Percentiles rank a stretch among this genome's conserved stretches.
Evolutionary conservation across 2,888 invertebrate species (phyloP).

Genomic region (Thysanoteuthis rhombus): DNA sequence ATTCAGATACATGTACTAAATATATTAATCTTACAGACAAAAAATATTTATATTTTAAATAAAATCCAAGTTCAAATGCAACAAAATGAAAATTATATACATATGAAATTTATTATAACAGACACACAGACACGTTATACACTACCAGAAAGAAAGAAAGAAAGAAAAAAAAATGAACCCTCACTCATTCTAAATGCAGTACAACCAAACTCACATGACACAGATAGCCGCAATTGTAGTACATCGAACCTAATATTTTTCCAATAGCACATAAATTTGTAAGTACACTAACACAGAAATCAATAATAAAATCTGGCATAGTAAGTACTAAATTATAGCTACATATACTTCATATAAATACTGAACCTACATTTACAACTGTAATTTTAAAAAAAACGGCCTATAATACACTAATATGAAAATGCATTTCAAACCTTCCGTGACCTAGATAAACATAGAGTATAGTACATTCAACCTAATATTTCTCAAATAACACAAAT

Average conservation of each 20-base stretch:
- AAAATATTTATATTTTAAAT: too few species aligned
- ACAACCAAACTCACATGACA: constrained; percentile 12
- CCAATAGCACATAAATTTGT: background rate
- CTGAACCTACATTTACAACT: too few species aligned
- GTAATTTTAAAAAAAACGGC: background rate
- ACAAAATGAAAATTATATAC: background rate
- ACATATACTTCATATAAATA: too few species aligned
- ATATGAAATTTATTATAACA: background rate
- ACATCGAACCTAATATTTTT: background rate
- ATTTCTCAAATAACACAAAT: background rate
- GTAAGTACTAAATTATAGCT: background rate
- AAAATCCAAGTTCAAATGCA: too few species aligned
- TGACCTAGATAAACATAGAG: background rate
- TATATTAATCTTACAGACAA: too few species aligned
- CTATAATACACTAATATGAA: background rate
- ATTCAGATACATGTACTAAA: too few species aligned
- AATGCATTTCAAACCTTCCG: background rate
- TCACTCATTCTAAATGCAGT: background rate
- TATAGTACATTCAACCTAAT: background rate
- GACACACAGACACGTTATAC: background rate
- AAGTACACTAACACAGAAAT: background rate
- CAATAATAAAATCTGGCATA: background rate
- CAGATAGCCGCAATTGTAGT: background rate
- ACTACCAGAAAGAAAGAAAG: background rate
- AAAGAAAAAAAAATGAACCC: background rate